Evolutionary conservation across 1,140 invertebrate species (phyloP), one percentile per base, ranked within the genome.

Genomic region (Drosophila funebris): DNA sequence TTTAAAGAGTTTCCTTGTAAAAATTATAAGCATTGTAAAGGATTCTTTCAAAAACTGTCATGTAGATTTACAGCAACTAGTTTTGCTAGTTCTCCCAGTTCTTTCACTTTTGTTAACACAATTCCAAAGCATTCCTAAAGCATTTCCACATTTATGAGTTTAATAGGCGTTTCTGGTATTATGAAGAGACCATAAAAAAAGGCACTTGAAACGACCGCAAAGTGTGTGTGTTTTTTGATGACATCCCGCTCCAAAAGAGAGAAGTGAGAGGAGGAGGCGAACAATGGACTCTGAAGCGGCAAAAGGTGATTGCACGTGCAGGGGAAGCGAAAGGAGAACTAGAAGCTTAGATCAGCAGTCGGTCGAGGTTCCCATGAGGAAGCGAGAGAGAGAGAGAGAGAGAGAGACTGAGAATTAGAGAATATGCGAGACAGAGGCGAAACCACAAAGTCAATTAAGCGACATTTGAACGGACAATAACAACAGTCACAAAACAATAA

Each of bases 401-500:
- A 22, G 9, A 24, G 31, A 44, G 43, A 22, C 8, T 3, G 22
- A 50, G 14, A 13, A 9, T 11, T 18, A 7, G 33, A n/a, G 29
- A 31, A 27, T 7, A 61, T 37, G 61, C 18, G 60, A 44, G 64
- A 48, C 46, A 50, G 44, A 41, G 67, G 53, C 62, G n/a, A 73
- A 81, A 56, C 46, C 36, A 46, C 77, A 62, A 64, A 84, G 76
- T 87, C 82, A 87, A 87, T 87, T 87, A 87, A 87, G 75, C 78
- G 82, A 78, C 81, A 85, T 83, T 85, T 85, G 74, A 78, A 78
- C 72, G 58, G 76, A 58, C 73, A 84, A 77, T 80, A 84, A 84
- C 73, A 83, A 85, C 60, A 73, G 57, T 78, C 80, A 87, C 82
- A 87, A 82, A 87, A 87, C 83, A 87, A 87, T 88, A 87, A 87